phyloP scores from a whole-genome alignment of 2,888 invertebrate genomes.

The Quadriops clusia region DNA sequence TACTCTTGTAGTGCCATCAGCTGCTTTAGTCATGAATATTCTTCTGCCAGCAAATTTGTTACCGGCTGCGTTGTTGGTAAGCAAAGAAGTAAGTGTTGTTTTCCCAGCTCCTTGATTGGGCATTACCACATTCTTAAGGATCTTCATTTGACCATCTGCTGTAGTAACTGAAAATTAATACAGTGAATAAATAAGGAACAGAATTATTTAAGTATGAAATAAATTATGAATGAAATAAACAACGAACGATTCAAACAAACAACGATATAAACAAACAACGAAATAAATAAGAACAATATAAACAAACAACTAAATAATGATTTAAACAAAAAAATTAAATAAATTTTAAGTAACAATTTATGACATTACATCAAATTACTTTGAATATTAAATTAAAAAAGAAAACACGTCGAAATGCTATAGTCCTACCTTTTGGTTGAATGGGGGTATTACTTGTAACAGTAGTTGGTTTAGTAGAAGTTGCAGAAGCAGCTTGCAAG shows the following conservation, averaged over 20 bases:
- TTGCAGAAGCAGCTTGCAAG: slow-evolving; percentile 19
- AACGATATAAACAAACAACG: slow-evolving; percentile 11
- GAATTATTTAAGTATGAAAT: background rate
- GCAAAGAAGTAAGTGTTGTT: slow-evolving; percentile 53
- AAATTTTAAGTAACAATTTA: slow-evolving; percentile 15
- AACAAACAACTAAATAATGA: slow-evolving; percentile 10
- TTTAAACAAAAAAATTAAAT: slow-evolving; percentile 13
- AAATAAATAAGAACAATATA: slow-evolving; percentile 10
- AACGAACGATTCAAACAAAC: slow-evolving; percentile 1
- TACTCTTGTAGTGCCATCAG: slow-evolving; percentile 54
- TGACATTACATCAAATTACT: no score
- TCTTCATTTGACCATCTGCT: slow-evolving; percentile 51
- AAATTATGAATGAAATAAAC: slow-evolving; percentile 2
- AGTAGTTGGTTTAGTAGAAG: slow-evolving; percentile 29
- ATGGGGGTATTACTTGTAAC: slow-evolving; percentile 33
- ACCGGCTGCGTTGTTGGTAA: slow-evolving; percentile 46
- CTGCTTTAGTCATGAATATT: slow-evolving; percentile 66
- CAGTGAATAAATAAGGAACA: slow-evolving; percentile 7
- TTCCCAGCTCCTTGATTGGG: slow-evolving; percentile 46
- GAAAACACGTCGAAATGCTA: no score
- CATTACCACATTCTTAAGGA: slow-evolving; percentile 53
- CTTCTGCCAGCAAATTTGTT: slow-evolving; percentile 56
- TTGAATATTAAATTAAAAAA: no score
- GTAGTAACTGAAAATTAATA: slow-evolving; percentile 31
- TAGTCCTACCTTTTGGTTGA: slow-evolving; percentile 38